Evolutionary conservation across 1,140 invertebrate genomes (phyloP).

Genomic region (Ceratosolen solmsi): DNA sequence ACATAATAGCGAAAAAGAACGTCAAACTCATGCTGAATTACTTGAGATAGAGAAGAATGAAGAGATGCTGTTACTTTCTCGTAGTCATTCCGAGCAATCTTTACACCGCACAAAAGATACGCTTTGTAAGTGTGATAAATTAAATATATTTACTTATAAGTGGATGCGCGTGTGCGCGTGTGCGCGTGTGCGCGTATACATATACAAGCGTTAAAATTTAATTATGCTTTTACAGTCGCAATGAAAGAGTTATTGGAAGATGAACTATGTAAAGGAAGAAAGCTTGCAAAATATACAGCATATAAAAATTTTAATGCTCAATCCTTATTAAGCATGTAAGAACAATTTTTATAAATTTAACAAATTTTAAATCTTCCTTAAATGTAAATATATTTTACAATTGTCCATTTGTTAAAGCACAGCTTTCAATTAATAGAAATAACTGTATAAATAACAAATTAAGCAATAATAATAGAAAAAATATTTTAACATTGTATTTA

Average conservation of each 20-base stretch:
- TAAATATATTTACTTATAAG: conserved; percentile 18
- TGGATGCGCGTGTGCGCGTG: not conserved
- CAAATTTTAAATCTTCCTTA: too few species aligned
- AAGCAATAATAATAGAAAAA: not conserved
- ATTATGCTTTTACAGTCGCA: conserved; percentile 71
- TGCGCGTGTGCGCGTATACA: too few species aligned
- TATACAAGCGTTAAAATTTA: too few species aligned
- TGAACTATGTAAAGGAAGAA: conserved; percentile 76
- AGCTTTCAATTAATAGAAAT: too few species aligned
- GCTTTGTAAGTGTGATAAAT: conserved; percentile 61
- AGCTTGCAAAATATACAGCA: conserved; percentile 76
- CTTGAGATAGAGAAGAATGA: conserved; percentile 79
- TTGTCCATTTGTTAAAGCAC: too few species aligned
- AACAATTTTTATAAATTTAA: conserved; percentile 44
- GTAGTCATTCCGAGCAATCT: conserved; percentile 71
- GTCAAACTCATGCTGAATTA: conserved; percentile 77
- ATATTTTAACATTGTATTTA: conserved; percentile 29
- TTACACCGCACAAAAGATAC: conserved; percentile 69
- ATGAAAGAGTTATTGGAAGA: conserved; percentile 80
- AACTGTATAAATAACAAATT: conserved; percentile 5
- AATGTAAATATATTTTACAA: too few species aligned
- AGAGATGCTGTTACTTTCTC: conserved; percentile 76
- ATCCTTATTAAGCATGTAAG: conserved; percentile 73
- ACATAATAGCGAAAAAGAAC: conserved; percentile 74
- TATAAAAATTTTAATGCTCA: conserved; percentile 75